phyloP scores from a whole-genome alignment of 2,797 vertebrate species.

The Schizopygopsis pylzovi region DNA sequence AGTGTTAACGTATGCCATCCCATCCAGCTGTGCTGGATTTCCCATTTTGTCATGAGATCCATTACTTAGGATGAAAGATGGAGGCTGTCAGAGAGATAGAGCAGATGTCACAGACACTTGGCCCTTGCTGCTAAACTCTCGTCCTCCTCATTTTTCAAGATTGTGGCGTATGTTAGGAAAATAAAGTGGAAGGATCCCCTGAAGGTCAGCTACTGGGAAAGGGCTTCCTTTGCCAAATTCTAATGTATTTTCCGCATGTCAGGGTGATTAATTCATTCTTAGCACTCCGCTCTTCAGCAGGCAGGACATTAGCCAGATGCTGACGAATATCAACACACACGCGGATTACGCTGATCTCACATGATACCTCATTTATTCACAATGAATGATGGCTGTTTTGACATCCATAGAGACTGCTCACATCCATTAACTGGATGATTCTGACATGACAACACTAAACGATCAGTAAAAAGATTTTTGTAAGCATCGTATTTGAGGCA shows the following conservation, averaged over 20 bases:
- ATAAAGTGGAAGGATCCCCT: constrained; percentile 11
- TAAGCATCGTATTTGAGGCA: neutral
- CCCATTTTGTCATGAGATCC: constrained; percentile 15
- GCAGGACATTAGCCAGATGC: constrained; percentile 18
- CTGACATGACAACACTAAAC: neutral
- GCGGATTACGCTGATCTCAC: neutral
- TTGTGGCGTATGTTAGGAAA: constrained; percentile 48
- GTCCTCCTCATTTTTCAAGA: constrained; percentile 33
- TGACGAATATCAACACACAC: neutral
- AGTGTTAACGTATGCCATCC: neutral
- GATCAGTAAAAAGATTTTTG: neutral
- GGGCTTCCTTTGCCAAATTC: constrained; percentile 19
- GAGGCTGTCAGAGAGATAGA: constrained; percentile 15
- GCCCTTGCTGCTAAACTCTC: constrained; percentile 20
- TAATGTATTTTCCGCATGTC: constrained; percentile 53
- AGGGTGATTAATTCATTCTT: constrained; percentile 19
- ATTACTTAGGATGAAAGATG: constrained; percentile 1
- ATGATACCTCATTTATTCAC: neutral
- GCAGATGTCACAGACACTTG: constrained; percentile 31
- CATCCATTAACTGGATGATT: constrained; percentile 21
- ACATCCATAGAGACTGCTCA: constrained; percentile 16
- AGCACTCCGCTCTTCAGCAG: neutral
- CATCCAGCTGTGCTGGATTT: constrained; percentile 47
- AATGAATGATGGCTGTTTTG: constrained; percentile 5
- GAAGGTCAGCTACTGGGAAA: constrained; percentile 40